Evolutionary conservation across 1,140 invertebrate species (phyloP).

Genomic region (Calliphora vicina): DNA sequence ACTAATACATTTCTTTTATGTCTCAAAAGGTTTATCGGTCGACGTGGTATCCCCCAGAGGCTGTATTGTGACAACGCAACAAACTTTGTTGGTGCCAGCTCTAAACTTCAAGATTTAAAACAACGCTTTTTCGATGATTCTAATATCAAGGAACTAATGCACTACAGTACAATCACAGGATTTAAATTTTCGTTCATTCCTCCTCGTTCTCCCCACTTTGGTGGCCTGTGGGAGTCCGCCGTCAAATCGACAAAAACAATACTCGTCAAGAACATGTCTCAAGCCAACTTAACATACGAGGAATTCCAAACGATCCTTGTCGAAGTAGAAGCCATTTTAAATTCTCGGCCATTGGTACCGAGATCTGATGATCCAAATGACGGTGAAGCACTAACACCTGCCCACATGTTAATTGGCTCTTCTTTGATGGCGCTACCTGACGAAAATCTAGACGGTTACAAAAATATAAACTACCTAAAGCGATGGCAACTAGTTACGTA

Average conservation of each 20-base stretch:
- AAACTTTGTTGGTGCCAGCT: slow-evolving; percentile 50
- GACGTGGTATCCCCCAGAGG: slow-evolving; percentile 38
- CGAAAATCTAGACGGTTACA: neutral
- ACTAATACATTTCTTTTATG: slow-evolving; percentile 42
- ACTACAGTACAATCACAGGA: slow-evolving; percentile 27
- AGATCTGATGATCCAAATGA: slow-evolving; percentile 41
- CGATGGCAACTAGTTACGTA: slow-evolving; percentile 25
- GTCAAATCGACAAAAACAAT: slow-evolving; percentile 31
- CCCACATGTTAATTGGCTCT: slow-evolving; percentile 49
- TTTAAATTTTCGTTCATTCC: slow-evolving; percentile 50
- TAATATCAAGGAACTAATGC: neutral
- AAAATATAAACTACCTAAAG: neutral
- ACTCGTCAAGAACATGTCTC: slow-evolving; percentile 24
- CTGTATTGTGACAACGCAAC: slow-evolving; percentile 56
- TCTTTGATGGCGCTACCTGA: slow-evolving; percentile 34
- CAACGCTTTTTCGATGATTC: slow-evolving; percentile 11
- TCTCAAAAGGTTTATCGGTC: slow-evolving; percentile 41
- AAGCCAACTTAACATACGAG: slow-evolving; percentile 32
- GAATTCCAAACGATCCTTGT: slow-evolving; percentile 28
- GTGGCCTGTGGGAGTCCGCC: slow-evolving; percentile 48
- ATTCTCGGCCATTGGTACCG: slow-evolving; percentile 41
- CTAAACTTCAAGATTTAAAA: slow-evolving; percentile 35
- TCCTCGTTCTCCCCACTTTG: slow-evolving; percentile 50
- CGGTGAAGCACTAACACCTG: slow-evolving; percentile 45
- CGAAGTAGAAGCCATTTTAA: slow-evolving; percentile 47